phyloP scores from a whole-genome alignment of 2,797 vertebrate genomes.

The Melanotaenia nigrans region DNA sequence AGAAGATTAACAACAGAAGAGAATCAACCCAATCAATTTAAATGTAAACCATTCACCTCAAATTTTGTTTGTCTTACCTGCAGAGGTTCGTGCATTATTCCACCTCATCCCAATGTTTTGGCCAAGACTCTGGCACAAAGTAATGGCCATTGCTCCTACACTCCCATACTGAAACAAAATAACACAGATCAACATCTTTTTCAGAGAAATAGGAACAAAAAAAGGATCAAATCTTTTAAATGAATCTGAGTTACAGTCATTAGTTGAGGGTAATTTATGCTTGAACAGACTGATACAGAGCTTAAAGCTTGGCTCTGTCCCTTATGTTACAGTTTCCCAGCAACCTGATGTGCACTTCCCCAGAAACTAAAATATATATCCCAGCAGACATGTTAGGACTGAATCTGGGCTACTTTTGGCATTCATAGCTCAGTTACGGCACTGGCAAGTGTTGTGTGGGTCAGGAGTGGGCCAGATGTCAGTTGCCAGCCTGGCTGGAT shows the following conservation, averaged over 20 bases:
- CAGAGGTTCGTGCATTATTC: slow-evolving; percentile 89
- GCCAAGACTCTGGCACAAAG: slow-evolving; percentile 92
- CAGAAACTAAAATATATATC: no score
- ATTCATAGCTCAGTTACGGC: no score
- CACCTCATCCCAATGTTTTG: slow-evolving; percentile 97
- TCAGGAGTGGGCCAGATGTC: no score
- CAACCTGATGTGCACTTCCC: no score
- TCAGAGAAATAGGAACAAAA: not conserved
- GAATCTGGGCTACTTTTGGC: no score
- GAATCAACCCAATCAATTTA: slow-evolving; percentile 2
- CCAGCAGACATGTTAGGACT: no score
- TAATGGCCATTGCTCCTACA: slow-evolving; percentile 90
- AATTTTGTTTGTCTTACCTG: slow-evolving; percentile 76
- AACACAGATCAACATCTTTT: not conserved
- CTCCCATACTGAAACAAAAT: slow-evolving; percentile 86
- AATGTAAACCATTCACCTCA: not conserved
- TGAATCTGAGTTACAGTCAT: not conserved
- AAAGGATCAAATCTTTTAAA: not conserved
- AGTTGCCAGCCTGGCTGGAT: no score
- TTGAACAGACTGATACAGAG: not conserved
- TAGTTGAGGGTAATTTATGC: not conserved
- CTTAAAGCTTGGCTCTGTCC: not conserved
- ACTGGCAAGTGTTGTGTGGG: no score
- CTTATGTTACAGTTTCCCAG: no score
- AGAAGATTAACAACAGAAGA: slow-evolving; percentile 62